These are phyloP conservation scores for Micoletzkya japonica DNA, from an alignment of 2,888 invertebrate species.

Conservation along the genomic window DNA sequence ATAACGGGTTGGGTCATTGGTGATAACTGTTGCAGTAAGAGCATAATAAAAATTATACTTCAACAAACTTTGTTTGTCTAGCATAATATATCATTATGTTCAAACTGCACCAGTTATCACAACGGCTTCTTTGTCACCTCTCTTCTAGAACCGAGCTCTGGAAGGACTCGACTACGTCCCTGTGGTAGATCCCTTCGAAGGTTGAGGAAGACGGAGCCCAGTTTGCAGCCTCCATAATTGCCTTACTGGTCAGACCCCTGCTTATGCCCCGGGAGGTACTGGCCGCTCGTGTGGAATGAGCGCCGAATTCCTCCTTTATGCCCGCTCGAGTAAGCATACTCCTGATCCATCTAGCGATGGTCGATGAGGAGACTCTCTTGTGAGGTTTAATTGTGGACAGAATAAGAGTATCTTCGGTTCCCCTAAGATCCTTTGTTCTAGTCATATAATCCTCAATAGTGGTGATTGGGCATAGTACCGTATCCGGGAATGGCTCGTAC, in stretches of 20 bases:
- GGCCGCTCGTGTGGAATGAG: conserved; percentile 8
- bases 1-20: no score
- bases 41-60: no score
- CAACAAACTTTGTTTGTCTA: no score
- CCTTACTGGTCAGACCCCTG: not conserved
- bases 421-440: not conserved
- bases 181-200: conserved; percentile 12
- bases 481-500: not conserved
- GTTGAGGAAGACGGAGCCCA: not conserved
- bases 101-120: no score
- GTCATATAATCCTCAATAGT: not conserved
- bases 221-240: conserved; percentile 6
- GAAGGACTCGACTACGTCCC: not conserved
- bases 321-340: not conserved
- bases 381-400: not conserved
- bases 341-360: conserved; percentile 15
- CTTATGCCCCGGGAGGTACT: not conserved
- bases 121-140: no score
- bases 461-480: not conserved
- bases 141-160: not conserved
- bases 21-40: no score
- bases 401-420: not conserved
- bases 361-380: not conserved
- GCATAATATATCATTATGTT: no score
- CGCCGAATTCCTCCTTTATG: not conserved